Conservation (phyloP, 1,140 invertebrate genomes). For the Pseudachorutes palmiensis region DNA sequence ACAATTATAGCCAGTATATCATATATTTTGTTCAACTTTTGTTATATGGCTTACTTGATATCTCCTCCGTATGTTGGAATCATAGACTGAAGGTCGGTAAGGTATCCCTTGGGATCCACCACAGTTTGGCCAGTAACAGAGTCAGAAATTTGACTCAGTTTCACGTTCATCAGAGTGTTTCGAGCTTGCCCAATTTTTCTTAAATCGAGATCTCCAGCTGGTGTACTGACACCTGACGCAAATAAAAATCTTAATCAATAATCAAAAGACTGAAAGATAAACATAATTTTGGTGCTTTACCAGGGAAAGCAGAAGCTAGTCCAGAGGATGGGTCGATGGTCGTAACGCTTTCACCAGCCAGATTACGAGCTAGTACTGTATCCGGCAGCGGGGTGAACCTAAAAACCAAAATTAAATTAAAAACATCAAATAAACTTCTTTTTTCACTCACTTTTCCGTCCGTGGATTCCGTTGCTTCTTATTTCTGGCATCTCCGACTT, state of each 20-base stretch:
- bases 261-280: conserved; percentile 1
- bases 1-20: conserved; percentile 20
- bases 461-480: conserved; percentile 90
- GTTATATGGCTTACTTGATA: conserved; percentile 61
- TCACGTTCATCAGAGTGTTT: conserved; percentile 99
- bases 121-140: conserved; percentile 98
- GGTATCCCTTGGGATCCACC: conserved; percentile 97
- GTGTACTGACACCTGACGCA: conserved; percentile 55
- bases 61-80: conserved; percentile 96
- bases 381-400: conserved; percentile 93
- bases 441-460: conserved; percentile 65
- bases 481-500: conserved; percentile 98
- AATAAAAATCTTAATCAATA: conserved; percentile 10
- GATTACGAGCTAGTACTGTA: conserved; percentile 82
- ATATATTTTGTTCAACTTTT: background rate
- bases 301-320: conserved; percentile 70
- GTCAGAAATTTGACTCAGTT: conserved; percentile 95
- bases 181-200: conserved; percentile 97
- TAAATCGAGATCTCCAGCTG: conserved; percentile 88
- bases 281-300: conserved; percentile 26
- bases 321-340: conserved; percentile 79
- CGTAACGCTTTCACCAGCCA: conserved; percentile 70
- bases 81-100: conserved; percentile 98
- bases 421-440: conserved; percentile 5
- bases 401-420: conserved; percentile 29